Percentiles rank a stretch among this genome's conserved stretches.
phyloP scores from a whole-genome alignment of 2,888 invertebrate genomes.

The Drosophila setosimentum region DNA sequence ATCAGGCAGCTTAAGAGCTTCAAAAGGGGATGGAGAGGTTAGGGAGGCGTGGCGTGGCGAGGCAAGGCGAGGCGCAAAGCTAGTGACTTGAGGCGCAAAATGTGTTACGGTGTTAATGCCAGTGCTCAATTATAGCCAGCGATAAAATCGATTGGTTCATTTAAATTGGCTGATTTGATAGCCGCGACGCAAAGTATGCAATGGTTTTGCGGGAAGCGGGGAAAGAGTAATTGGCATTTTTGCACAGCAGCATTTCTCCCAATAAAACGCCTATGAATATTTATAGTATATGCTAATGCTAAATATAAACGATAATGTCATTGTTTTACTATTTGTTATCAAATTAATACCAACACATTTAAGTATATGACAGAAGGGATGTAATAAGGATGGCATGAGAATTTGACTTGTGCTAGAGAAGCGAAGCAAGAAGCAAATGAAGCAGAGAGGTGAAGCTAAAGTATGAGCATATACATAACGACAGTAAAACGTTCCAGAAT shows the following conservation, averaged over 20 bases:
- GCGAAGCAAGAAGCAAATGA: neutral
- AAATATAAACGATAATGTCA: neutral
- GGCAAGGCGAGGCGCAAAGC: neutral
- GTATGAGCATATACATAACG: neutral
- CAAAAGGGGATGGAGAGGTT: neutral
- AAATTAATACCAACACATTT: neutral
- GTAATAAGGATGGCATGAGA: neutral
- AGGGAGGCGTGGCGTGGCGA: neutral
- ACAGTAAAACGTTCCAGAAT: neutral
- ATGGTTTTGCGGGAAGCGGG: conserved; percentile 15
- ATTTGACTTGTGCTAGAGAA: neutral
- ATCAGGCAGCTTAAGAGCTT: conserved; percentile 53
- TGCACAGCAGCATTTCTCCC: neutral
- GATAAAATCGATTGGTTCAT: conserved; percentile 75
- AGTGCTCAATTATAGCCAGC: conserved; percentile 62
- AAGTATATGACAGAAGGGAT: neutral
- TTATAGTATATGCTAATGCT: neutral
- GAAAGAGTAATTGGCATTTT: neutral
- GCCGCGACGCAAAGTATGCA: conserved; percentile 47
- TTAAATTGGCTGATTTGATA: conserved; percentile 57
- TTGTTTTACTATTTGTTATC: neutral
- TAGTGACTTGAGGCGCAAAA: conserved; percentile 43
- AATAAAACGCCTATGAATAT: neutral
- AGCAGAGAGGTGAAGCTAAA: too few relatives aligned
- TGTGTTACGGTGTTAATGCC: conserved; percentile 75